A percentile compares a stretch with the other conserved stretches of the same genome.
Conservation (phyloP, 2,113 vertebrate species). For the Chroicocephalus ridibundus region DNA sequence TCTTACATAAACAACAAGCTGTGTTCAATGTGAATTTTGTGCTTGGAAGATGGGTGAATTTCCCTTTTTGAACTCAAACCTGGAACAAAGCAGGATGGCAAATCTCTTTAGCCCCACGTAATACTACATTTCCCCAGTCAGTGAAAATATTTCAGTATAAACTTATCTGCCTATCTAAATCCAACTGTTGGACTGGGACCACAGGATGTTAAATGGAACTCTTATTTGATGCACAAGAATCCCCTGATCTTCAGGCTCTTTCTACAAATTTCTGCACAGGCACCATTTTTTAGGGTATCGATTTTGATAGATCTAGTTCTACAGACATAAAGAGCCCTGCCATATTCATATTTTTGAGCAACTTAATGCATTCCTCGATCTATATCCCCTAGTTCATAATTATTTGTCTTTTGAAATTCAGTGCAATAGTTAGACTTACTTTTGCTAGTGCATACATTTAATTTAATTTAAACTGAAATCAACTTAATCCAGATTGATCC, state of each 20-base stretch:
- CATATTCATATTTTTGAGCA: background rate
- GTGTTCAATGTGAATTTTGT: background rate
- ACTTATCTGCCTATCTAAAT: background rate
- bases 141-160: background rate
- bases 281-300: fast-evolving
- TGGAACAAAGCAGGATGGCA: background rate
- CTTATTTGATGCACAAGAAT: background rate
- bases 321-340: background rate
- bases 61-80: background rate
- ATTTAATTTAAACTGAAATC: background rate
- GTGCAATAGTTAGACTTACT: background rate
- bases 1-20: background rate
- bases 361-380: background rate
- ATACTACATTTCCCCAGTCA: background rate
- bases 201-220: background rate
- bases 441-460: background rate
- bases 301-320: background rate
- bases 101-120: background rate
- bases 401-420: background rate
- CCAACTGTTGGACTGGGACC: background rate
- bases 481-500: background rate
- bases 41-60: background rate
- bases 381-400: background rate
- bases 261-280: background rate
- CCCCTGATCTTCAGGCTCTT: background rate